These are phyloP conservation scores for Chiroxiphia lanceolata DNA, from an alignment of 2,797 vertebrate genomes.

Conservation along the genomic window DNA sequence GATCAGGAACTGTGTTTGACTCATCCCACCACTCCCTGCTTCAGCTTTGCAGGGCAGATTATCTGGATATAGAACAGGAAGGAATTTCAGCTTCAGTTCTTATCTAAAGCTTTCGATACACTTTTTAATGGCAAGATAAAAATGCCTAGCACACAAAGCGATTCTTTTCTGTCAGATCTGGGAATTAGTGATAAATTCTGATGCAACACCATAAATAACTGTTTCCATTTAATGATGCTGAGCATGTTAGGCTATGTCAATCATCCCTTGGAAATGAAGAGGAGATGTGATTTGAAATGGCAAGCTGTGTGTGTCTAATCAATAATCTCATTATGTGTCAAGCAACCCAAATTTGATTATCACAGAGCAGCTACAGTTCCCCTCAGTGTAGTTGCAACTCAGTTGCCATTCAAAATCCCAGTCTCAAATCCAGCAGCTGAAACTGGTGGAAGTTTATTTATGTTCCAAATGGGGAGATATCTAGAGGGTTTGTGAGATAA, in stretches of 20 bases:
- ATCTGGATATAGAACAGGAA: not conserved
- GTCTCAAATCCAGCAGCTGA: not conserved
- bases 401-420: not conserved
- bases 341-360: conserved; percentile 64
- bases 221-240: conserved; percentile 53
- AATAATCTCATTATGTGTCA: conserved; percentile 66
- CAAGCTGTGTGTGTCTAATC: conserved; percentile 55
- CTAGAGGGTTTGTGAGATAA: not conserved
- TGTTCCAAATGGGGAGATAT: not conserved
- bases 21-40: not conserved
- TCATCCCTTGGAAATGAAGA: conserved; percentile 56
- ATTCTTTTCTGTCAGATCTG: conserved; percentile 48
- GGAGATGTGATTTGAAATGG: conserved; percentile 60
- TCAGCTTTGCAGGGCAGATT: not conserved
- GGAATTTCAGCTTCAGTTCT: conserved; percentile 4
- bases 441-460: not conserved
- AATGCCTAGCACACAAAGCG: conserved; percentile 9
- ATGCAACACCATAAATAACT: conserved; percentile 52
- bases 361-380: conserved; percentile 13
- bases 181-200: conserved; percentile 58
- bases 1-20: not conserved
- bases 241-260: conserved; percentile 39
- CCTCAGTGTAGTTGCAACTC: not conserved
- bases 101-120: conserved; percentile 5
- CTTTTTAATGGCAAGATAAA: conserved; percentile 48